These are phyloP conservation scores for Agraylea sexmaculata DNA, from an alignment of 1,140 invertebrate genomes.

Conservation along the genomic window DNA sequence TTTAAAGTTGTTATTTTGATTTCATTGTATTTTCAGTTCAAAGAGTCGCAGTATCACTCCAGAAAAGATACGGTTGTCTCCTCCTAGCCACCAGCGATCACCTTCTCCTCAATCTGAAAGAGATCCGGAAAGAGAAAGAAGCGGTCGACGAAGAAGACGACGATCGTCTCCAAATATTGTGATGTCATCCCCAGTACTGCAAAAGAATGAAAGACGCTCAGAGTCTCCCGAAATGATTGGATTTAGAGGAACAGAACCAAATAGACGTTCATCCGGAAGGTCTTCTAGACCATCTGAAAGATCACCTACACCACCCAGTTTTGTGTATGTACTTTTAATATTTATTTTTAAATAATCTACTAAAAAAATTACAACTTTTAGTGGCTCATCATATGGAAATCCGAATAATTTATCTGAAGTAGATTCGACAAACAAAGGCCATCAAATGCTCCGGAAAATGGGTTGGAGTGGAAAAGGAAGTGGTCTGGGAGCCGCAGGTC, in stretches of 20 bases:
- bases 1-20: constrained; percentile 1
- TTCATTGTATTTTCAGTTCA: constrained; percentile 28
- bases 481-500: constrained; percentile 82
- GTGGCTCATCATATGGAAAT: constrained; percentile 9
- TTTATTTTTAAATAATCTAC: background rate
- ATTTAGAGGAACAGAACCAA: background rate
- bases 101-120: constrained; percentile 28
- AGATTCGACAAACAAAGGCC: constrained; percentile 77
- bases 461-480: constrained; percentile 81
- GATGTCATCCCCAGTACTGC: constrained; percentile 10
- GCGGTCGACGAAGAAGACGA: constrained; percentile 25
- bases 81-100: constrained; percentile 39
- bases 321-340: constrained; percentile 47
- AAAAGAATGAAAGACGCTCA: no score
- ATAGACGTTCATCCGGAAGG: constrained; percentile 1
- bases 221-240: constrained; percentile 5
- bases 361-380: constrained; percentile 2
- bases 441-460: constrained; percentile 92
- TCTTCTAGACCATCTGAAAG: constrained; percentile 29
- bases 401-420: constrained; percentile 18
- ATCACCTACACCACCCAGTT: constrained; percentile 71
- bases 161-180: constrained; percentile 1
- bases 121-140: constrained; percentile 26
- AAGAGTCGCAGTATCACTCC: constrained; percentile 44
- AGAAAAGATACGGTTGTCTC: constrained; percentile 44